Base-by-base conservation (phyloP, 1,140 invertebrate species). In the Leptopilina clavipes region DNA sequence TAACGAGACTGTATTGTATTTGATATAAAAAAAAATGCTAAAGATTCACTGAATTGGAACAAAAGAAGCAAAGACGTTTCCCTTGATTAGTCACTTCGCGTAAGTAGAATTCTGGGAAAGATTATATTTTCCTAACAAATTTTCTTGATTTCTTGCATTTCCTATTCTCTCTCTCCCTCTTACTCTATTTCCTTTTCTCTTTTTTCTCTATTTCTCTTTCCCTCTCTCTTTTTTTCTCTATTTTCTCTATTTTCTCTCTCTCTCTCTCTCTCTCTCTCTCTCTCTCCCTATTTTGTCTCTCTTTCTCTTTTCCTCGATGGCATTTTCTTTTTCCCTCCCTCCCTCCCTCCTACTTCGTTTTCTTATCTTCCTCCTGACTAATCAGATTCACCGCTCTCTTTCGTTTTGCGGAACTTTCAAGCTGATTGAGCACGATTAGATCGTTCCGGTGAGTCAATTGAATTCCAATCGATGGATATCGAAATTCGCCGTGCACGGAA, bases 301-400 rank as follows among this genome's bases (percentile, higher is more conserved):
- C 25, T 31, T n/a, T 37, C 5, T 65, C 11, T 10, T 22, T 31
- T 19, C 31, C 22, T 1, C 12, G 14, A 22, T 65, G 59, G 25
- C 10, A 65, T 65, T 65, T 31, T 40, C 37, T 9, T 31, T 31
- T 31, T 31, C 25, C 56, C 25, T 25, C 56, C 56, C 22, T 65
- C 56, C n/a, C n/a, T n/a, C n/a, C n/a, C n/a, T n/a, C n/a, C n/a
- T n/a, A 19, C 11, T 22, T 31, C 22, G 25, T 65, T 65, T 65
- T 65, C 59, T 65, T 65, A 65, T 65, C 59, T 65, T 65, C 59
- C 25, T 65, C 59, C 59, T 65, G 59, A 65, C 59, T 65, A 65
- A 65, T 65, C 59, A 65, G 59, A 65, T 65, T 65, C 59, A 65
- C 59, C 19, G 22, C 22, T 65, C 59, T 65, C 19, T 65, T 65